Evolutionary conservation across 2,888 invertebrate species (phyloP).

Genomic region (Drosophila mimetica): DNA sequence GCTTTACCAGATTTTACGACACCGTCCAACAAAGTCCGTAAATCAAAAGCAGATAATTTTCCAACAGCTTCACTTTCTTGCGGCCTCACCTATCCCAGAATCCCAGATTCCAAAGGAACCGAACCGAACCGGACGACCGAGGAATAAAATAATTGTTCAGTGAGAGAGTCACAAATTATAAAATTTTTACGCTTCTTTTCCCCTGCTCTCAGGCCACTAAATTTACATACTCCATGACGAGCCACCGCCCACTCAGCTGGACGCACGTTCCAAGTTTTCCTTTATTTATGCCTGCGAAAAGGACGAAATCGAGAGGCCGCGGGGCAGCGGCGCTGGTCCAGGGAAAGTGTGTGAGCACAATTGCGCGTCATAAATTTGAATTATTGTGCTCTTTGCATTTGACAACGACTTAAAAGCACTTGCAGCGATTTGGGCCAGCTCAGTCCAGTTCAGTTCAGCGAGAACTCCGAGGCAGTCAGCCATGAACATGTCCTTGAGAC

Average conservation of each 20-base stretch:
- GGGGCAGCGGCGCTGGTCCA: conserved; percentile 46
- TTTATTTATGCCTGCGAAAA: conserved; percentile 66
- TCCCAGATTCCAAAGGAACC: background rate
- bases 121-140: conserved; percentile 35
- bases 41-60: conserved; percentile 76
- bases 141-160: conserved; percentile 64
- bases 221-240: conserved; percentile 75
- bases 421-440: conserved; percentile 76
- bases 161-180: conserved; percentile 74
- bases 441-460: conserved; percentile 45
- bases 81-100: conserved; percentile 26
- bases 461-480: conserved; percentile 44
- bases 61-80: conserved; percentile 48
- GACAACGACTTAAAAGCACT: conserved; percentile 80
- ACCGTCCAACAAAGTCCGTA: conserved; percentile 50
- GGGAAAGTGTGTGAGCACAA: conserved; percentile 74
- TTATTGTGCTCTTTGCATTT: conserved; percentile 80
- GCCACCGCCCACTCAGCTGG: conserved; percentile 52
- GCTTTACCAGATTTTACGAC: conserved; percentile 61
- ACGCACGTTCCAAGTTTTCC: conserved; percentile 62
- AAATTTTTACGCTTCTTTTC: conserved; percentile 66
- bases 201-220: conserved; percentile 59
- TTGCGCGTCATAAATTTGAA: conserved; percentile 80
- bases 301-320: conserved; percentile 14
- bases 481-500: conserved; percentile 75